Conservation (phyloP, 2,888 invertebrate genomes). For the Andrena minutula region DNA sequence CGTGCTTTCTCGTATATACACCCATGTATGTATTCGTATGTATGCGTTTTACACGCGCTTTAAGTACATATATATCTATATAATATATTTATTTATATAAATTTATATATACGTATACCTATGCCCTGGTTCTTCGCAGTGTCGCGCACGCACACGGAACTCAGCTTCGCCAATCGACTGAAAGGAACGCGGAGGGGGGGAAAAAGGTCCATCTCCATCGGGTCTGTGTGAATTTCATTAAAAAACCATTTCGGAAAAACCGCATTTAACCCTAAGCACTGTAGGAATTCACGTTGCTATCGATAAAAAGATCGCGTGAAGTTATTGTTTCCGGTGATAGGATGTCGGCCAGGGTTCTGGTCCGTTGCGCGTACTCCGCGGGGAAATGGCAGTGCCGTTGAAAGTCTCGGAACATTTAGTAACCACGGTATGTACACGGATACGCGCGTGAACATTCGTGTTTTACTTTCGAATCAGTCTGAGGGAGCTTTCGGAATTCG, state of each 20-base stretch:
- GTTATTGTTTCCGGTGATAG: conserved; percentile 47
- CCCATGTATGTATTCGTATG: conserved; percentile 65
- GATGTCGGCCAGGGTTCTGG: conserved; percentile 37
- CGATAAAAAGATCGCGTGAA: conserved; percentile 28
- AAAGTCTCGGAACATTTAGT: conserved; percentile 53
- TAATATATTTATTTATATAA: conserved; percentile 51
- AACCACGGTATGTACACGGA: conserved; percentile 18
- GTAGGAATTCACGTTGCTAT: conserved; percentile 3
- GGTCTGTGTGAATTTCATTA: neutral
- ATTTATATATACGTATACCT: conserved; percentile 70
- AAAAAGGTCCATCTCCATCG: neutral
- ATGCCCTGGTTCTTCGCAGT: conserved; percentile 69
- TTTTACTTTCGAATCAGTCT: conserved; percentile 20
- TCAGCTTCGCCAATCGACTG: conserved; percentile 13
- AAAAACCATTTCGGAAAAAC: conserved; percentile 46
- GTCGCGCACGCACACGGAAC: conserved; percentile 67
- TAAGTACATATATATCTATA: conserved; percentile 61
- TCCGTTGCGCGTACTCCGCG: conserved; percentile 45
- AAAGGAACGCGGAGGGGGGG: neutral
- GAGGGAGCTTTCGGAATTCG: neutral
- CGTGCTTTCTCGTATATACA: conserved; percentile 76
- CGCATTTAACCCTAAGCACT: conserved; percentile 1
- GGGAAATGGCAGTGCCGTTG: conserved; percentile 66
- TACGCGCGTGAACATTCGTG: conserved; percentile 30
- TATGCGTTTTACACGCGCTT: conserved; percentile 55